Percentiles rank a stretch among this genome's conserved stretches.
Conservation (phyloP, 2,797 vertebrate species). For the Oophaga sylvatica region DNA sequence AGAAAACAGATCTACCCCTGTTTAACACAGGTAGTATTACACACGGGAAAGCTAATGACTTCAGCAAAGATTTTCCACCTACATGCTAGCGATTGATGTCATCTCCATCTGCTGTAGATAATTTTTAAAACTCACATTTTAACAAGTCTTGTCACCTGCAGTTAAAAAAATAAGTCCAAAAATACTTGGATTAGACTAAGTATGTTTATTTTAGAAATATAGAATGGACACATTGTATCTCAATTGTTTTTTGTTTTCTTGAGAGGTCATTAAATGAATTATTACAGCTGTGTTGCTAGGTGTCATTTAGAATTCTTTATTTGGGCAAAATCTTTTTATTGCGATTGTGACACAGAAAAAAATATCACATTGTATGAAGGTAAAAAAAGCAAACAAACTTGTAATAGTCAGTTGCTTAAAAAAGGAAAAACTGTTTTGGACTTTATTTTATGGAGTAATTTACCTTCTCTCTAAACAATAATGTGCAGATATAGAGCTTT, state of each 20-base stretch:
- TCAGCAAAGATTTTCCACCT: constrained; percentile 79
- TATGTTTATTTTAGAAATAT: constrained; percentile 8
- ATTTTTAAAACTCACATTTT: constrained; percentile 64
- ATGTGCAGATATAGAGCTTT: too few species aligned
- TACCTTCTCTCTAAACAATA: too few species aligned
- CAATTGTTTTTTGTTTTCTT: constrained; percentile 14
- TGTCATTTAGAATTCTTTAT: neutral
- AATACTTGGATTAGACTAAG: constrained; percentile 13
- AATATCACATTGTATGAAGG: neutral
- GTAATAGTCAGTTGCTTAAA: neutral
- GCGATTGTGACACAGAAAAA: neutral
- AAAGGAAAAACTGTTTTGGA: too few species aligned
- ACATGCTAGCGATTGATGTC: constrained; percentile 68
- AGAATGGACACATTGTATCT: constrained; percentile 24
- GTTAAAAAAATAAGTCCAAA: constrained; percentile 57
- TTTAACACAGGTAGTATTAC: constrained; percentile 74
- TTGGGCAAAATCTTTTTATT: neutral
- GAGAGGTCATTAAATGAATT: neutral
- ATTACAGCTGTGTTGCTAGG: constrained; percentile 1
- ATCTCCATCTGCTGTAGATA: constrained; percentile 74
- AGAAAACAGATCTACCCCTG: constrained; percentile 72
- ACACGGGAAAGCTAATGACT: constrained; percentile 73
- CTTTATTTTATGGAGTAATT: too few species aligned
- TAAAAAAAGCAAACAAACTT: neutral
- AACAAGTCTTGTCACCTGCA: constrained; percentile 70